Conservation (phyloP, 2,888 invertebrate genomes). For the Pinctada fucata region DNA sequence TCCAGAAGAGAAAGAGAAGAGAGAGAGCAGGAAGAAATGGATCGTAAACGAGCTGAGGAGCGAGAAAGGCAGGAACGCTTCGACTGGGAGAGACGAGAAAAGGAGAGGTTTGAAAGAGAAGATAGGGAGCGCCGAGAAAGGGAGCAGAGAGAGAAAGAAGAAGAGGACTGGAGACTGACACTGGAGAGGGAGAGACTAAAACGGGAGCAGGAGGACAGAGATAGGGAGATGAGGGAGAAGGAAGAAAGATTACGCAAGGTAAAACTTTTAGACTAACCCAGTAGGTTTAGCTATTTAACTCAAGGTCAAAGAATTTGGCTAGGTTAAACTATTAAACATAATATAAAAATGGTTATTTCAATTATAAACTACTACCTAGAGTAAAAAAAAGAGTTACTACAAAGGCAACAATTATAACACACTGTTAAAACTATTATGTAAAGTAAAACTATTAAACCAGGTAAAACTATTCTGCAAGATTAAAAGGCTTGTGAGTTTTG, state of each 20-base stretch:
- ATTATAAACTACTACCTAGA: too few relatives aligned
- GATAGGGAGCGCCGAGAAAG: constrained; percentile 39
- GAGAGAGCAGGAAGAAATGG: constrained; percentile 41
- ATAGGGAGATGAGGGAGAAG: constrained; percentile 38
- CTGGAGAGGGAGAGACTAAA: constrained; percentile 43
- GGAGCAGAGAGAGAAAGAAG: constrained; percentile 45
- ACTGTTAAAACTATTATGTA: too few relatives aligned
- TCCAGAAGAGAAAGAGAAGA: constrained; percentile 33
- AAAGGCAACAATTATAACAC: too few relatives aligned
- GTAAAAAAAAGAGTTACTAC: too few relatives aligned
- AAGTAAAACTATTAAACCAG: too few relatives aligned
- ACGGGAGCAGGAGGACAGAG: constrained; percentile 47
- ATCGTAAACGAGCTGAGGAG: constrained; percentile 41
- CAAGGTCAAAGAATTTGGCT: too few relatives aligned
- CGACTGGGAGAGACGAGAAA: constrained; percentile 43
- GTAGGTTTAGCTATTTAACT: too few relatives aligned
- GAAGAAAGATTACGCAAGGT: constrained; percentile 35
- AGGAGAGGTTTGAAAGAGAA: constrained; percentile 39
- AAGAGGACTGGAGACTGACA: constrained; percentile 46
- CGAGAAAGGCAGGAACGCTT: constrained; percentile 48
- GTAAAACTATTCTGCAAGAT: too few relatives aligned
- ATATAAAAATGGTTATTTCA: too few relatives aligned
- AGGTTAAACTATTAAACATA: too few relatives aligned
- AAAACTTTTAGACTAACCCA: background rate
- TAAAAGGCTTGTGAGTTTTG: too few relatives aligned